A percentile compares a stretch with the other conserved stretches of the same genome.
These are phyloP conservation scores for Trachymyrmex cornetzi DNA, from an alignment of 1,140 invertebrate species.

Conservation along the genomic window DNA sequence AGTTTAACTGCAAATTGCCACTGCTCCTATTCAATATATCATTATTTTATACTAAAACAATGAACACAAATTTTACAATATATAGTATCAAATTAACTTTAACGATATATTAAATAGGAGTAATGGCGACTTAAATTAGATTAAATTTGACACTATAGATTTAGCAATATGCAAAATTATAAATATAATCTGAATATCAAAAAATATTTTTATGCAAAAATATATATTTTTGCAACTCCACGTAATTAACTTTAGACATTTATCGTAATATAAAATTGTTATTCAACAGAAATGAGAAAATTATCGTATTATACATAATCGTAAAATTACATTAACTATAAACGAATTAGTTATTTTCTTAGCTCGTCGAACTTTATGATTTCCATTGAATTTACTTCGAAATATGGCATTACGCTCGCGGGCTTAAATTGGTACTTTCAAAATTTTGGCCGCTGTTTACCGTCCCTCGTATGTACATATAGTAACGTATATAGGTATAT, in stretches of 20 bases:
- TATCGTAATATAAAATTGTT: background rate
- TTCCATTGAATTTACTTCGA: conserved; percentile 60
- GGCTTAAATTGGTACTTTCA: conserved; percentile 28
- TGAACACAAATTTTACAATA: too few species aligned
- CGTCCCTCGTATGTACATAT: background rate
- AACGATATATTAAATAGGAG: too few species aligned
- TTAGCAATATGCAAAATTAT: too few species aligned
- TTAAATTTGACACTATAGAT: too few species aligned
- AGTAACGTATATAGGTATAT: background rate
- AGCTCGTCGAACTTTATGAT: background rate
- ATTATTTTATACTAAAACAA: too few species aligned
- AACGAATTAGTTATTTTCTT: background rate
- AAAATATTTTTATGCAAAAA: too few species aligned
- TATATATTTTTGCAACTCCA: background rate
- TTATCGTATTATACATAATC: background rate
- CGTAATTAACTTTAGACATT: background rate
- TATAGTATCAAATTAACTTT: too few species aligned
- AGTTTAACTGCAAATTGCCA: too few species aligned
- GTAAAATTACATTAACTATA: too few species aligned
- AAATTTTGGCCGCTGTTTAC: conserved; percentile 42
- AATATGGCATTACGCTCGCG: conserved; percentile 64
- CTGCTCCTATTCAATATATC: too few species aligned
- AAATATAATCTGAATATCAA: conserved; percentile 7
- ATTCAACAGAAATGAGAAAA: background rate
- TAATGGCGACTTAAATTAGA: too few species aligned